These are phyloP conservation scores for Pharmacophagus antenor DNA, from an alignment of 2,888 invertebrate species.

Conservation along the genomic window DNA sequence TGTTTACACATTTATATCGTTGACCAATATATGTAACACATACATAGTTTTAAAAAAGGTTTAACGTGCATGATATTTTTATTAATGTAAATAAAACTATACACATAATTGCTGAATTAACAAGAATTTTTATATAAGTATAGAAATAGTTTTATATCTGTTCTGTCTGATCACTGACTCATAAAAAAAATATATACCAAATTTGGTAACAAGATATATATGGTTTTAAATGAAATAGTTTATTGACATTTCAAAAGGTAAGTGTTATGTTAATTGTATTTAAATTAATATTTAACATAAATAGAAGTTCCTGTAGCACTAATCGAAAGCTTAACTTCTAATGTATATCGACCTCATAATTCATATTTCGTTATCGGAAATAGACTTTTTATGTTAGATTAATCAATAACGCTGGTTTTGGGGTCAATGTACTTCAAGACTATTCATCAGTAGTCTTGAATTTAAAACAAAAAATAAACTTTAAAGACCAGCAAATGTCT, in stretches of 20 bases:
- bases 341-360: constrained; percentile 1
- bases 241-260: constrained; percentile 11
- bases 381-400: constrained; percentile 2
- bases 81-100: too few species aligned
- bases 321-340: neutral
- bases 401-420: neutral
- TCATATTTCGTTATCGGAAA: constrained; percentile 4
- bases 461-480: neutral
- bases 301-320: neutral
- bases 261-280: constrained; percentile 12
- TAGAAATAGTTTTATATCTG: neutral
- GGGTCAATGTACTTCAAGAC: neutral
- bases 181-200: too few species aligned
- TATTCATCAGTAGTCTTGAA: neutral
- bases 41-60: too few species aligned
- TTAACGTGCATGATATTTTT: too few species aligned
- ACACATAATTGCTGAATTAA: neutral
- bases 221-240: constrained; percentile 4
- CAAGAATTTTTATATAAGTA: neutral
- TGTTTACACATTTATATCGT: too few species aligned
- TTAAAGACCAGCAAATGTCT: too few species aligned
- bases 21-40: too few species aligned
- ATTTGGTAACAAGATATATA: constrained; percentile 2
- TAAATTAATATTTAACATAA: constrained; percentile 2
- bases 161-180: neutral